Evolutionary conservation across 2,113 vertebrate genomes (phyloP).

Genomic region (Takifugu bimaculatus): DNA sequence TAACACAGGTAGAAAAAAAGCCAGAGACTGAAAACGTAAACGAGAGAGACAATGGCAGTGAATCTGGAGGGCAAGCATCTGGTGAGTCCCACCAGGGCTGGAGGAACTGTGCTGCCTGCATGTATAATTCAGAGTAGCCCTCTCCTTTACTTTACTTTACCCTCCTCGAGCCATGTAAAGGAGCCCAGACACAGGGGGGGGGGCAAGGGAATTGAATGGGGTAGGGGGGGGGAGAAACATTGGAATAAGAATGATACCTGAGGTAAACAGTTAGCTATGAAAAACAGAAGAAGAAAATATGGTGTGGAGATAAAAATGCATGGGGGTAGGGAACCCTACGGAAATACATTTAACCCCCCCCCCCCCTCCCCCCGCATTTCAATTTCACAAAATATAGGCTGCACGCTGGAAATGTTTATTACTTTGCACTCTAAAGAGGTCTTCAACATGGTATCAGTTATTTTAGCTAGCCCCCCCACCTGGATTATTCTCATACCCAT

Average conservation of each 20-base stretch:
- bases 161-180: conserved; percentile 69
- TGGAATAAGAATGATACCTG: conserved; percentile 24
- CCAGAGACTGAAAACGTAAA: conserved; percentile 25
- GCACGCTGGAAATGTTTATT: conserved; percentile 39
- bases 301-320: conserved; percentile 15
- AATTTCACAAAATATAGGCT: conserved; percentile 32
- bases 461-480: conserved; percentile 34
- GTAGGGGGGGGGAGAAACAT: conserved; percentile 8
- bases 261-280: conserved; percentile 14
- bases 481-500: conserved; percentile 17
- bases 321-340: neutral
- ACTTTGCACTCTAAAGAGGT: conserved; percentile 36
- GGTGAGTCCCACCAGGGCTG: conserved; percentile 53
- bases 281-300: conserved; percentile 2
- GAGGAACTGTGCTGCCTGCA: conserved; percentile 50
- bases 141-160: conserved; percentile 36
- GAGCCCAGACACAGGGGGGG: conserved; percentile 50
- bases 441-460: conserved; percentile 52
- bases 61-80: conserved; percentile 68
- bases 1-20: conserved; percentile 21
- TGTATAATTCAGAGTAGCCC: conserved; percentile 65
- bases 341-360: neutral
- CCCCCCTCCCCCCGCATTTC: conserved; percentile 5
- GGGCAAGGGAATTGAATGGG: conserved; percentile 18
- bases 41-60: conserved; percentile 41